phyloP scores from a whole-genome alignment of 92 coral and sea anemone genomes.

The Umimayanthus chanpuru region DNA sequence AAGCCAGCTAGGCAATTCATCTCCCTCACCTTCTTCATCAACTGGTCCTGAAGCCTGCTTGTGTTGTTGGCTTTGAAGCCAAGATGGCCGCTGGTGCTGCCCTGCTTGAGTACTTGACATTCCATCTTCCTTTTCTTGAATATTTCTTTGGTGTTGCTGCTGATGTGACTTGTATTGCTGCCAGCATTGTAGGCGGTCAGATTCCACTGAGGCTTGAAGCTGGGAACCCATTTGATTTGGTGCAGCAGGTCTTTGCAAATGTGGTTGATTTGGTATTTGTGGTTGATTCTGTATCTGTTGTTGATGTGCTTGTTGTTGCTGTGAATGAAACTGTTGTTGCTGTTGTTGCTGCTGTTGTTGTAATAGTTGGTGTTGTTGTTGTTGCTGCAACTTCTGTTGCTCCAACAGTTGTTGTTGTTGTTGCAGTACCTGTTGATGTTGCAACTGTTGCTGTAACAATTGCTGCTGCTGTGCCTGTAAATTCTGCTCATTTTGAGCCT shows the following conservation, averaged over 20 bases:
- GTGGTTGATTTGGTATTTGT: slow-evolving; percentile 29
- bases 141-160: slow-evolving; percentile 30
- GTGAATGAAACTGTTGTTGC: slow-evolving; percentile 41
- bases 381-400: slow-evolving; percentile 49
- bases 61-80: slow-evolving; percentile 6
- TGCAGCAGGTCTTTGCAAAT: slow-evolving; percentile 5
- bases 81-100: background rate
- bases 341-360: slow-evolving; percentile 36
- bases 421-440: slow-evolving; percentile 44
- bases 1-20: slow-evolving; percentile 20
- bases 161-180: slow-evolving; percentile 25
- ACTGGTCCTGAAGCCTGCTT: background rate
- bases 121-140: background rate
- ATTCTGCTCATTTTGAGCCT: slow-evolving; percentile 11
- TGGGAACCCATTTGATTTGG: slow-evolving; percentile 14
- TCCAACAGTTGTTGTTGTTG: slow-evolving; percentile 36
- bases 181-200: slow-evolving; percentile 18
- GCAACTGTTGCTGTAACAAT: slow-evolving; percentile 36
- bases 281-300: slow-evolving; percentile 15
- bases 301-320: slow-evolving; percentile 28
- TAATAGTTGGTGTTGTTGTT: slow-evolving; percentile 52
- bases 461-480: slow-evolving; percentile 21
- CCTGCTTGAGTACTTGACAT: background rate
- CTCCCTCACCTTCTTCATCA: background rate
- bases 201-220: background rate